phyloP scores from a whole-genome alignment of 2,888 invertebrate genomes.

The Litoditis marina region DNA sequence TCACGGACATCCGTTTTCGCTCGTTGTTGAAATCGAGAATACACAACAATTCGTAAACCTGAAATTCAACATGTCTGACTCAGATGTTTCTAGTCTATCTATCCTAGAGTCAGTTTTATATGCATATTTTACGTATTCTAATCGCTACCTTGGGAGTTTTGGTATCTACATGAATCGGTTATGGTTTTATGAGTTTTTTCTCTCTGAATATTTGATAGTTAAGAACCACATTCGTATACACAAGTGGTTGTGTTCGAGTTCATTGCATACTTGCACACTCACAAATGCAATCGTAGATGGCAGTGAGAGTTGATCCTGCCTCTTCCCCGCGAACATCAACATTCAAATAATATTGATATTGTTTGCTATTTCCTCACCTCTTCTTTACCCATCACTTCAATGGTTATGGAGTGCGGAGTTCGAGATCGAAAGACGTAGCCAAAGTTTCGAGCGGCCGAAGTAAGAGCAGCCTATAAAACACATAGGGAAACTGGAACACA shows the following conservation, averaged over 20 bases:
- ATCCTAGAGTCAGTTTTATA: no score
- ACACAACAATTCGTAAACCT: conserved; percentile 83
- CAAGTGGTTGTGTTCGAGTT: no score
- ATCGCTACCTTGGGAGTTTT: neutral
- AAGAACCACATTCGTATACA: no score
- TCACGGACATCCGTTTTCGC: conserved; percentile 95
- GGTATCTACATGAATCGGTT: neutral
- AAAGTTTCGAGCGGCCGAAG: conserved; percentile 95
- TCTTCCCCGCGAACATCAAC: no score
- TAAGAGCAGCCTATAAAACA: conserved; percentile 74
- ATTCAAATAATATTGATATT: neutral
- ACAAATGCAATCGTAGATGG: no score
- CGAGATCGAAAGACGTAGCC: conserved; percentile 85
- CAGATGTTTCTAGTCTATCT: neutral
- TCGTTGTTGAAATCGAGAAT: conserved; percentile 99
- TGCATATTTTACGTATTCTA: neutral
- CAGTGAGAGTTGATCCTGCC: no score
- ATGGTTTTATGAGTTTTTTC: no score
- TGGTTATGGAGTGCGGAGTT: conserved; percentile 66
- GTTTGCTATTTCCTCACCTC: conserved; percentile 31
- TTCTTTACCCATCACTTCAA: conserved; percentile 65
- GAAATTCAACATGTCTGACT: conserved; percentile 4
- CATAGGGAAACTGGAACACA: neutral
- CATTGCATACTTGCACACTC: no score
- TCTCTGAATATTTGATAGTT: no score